Conservation (phyloP, 2,888 invertebrate species). For the Pheosia tremula region DNA sequence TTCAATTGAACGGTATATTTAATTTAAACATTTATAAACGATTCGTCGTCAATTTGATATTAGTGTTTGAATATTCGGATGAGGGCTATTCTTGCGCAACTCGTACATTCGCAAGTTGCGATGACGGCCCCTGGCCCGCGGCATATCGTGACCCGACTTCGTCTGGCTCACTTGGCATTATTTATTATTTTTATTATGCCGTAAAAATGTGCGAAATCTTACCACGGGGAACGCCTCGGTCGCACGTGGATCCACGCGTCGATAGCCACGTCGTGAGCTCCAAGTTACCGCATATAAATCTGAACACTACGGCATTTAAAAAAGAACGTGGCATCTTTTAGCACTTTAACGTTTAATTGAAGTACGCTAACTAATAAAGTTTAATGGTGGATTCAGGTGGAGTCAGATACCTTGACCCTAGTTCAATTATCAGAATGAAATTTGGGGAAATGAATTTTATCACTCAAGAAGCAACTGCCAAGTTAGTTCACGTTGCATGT, state of each 20-base stretch:
- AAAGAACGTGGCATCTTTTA: slow-evolving; percentile 30
- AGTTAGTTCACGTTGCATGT: slow-evolving; percentile 54
- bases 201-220: slow-evolving; percentile 80
- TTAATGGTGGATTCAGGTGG: too few relatives aligned
- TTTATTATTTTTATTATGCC: slow-evolving; percentile 80
- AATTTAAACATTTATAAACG: slow-evolving; percentile 10
- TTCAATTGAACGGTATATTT: slow-evolving; percentile 14
- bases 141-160: slow-evolving; percentile 77
- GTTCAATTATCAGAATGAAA: slow-evolving; percentile 42
- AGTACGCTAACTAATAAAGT: slow-evolving; percentile 17
- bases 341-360: slow-evolving; percentile 42
- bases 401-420: too few relatives aligned
- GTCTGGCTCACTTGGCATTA: slow-evolving; percentile 72
- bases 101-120: slow-evolving; percentile 75
- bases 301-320: slow-evolving; percentile 30
- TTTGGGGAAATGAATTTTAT: slow-evolving; percentile 57
- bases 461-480: slow-evolving; percentile 45
- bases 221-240: slow-evolving; percentile 66
- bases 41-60: slow-evolving; percentile 48
- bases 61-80: slow-evolving; percentile 54
- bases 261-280: slow-evolving; percentile 72
- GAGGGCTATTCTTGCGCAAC: slow-evolving; percentile 59
- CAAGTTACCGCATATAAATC: slow-evolving; percentile 50
- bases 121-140: slow-evolving; percentile 70
- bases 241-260: slow-evolving; percentile 78